A percentile compares a stretch with the other conserved stretches of the same genome.
Conservation (phyloP, 2,113 vertebrate genomes). For the Ceyx cyanopectus region DNA sequence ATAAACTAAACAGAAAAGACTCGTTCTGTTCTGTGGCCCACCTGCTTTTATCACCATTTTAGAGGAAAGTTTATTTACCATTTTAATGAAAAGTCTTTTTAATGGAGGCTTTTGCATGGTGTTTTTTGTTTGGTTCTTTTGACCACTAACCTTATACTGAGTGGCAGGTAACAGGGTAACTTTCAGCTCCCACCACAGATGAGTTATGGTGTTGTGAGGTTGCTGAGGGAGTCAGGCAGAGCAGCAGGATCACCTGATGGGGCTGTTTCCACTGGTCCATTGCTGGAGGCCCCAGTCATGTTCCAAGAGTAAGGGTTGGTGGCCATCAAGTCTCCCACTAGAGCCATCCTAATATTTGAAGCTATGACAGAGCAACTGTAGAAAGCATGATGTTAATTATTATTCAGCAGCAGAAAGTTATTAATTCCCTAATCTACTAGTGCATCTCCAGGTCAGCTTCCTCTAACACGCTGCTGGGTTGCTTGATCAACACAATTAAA, state of each 20-base stretch:
- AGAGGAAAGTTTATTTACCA: not conserved
- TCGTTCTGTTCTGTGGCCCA: not conserved
- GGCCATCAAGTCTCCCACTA: not conserved
- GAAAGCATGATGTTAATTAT: not conserved
- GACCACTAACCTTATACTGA: not conserved
- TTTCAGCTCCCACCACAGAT: not conserved
- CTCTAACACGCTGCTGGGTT: not conserved
- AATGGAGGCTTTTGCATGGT: not conserved
- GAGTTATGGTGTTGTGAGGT: not conserved
- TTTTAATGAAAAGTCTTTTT: not conserved
- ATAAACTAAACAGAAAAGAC: not conserved
- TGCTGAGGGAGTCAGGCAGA: not conserved
- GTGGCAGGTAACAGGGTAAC: not conserved
- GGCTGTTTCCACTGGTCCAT: fast-evolving
- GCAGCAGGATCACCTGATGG: not conserved
- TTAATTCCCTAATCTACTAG: not conserved
- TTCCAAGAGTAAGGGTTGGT: not conserved
- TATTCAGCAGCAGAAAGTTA: not conserved
- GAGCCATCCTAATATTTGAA: not conserved
- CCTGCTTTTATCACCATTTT: not conserved
- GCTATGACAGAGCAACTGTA: not conserved
- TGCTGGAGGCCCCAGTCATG: not conserved
- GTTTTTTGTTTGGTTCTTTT: not conserved
- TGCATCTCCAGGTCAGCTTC: constrained; percentile 1
- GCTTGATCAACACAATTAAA: not conserved